A percentile compares a stretch with the other conserved stretches of the same genome.
phyloP scores from a whole-genome alignment of 2,113 vertebrate genomes.

The Hassar affinis region DNA sequence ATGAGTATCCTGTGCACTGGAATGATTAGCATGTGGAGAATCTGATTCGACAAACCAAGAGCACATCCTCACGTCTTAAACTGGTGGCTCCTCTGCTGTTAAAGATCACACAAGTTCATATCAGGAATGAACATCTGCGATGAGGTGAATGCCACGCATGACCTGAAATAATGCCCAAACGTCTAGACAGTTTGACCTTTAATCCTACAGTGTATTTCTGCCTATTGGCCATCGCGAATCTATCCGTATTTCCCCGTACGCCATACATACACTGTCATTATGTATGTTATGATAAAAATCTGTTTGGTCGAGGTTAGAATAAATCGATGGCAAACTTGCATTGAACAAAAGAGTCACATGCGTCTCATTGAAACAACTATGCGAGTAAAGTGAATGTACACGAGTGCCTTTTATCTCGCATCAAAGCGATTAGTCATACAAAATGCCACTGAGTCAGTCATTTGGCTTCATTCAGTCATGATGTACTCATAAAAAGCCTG shows the following conservation, averaged over 20 bases:
- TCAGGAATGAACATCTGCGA: conserved; percentile 1
- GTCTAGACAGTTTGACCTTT: conserved; percentile 1
- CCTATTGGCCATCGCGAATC: neutral
- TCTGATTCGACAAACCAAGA: conserved; percentile 60
- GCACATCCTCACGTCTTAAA: conserved; percentile 22
- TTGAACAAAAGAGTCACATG: neutral
- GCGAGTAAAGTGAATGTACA: conserved; percentile 1
- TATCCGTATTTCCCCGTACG: neutral
- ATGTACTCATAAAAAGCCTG: conserved; percentile 7
- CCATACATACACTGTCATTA: neutral
- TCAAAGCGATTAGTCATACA: conserved; percentile 37
- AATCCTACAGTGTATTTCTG: no score
- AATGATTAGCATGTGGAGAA: conserved; percentile 60
- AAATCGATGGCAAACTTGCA: conserved; percentile 7
- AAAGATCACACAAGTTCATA: neutral
- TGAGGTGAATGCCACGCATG: neutral
- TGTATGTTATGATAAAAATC: neutral
- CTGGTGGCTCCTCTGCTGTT: neutral
- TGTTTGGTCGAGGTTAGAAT: neutral
- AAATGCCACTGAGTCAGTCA: conserved; percentile 13
- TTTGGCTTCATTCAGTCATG: conserved; percentile 23
- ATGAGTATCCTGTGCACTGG: conserved; percentile 44
- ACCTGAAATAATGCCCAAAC: neutral
- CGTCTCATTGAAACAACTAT: neutral
- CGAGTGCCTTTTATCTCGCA: conserved; percentile 15